Percentiles rank a stretch among this genome's conserved stretches.
phyloP scores from a whole-genome alignment of 2,888 invertebrate species.

The Acleris emargana region DNA sequence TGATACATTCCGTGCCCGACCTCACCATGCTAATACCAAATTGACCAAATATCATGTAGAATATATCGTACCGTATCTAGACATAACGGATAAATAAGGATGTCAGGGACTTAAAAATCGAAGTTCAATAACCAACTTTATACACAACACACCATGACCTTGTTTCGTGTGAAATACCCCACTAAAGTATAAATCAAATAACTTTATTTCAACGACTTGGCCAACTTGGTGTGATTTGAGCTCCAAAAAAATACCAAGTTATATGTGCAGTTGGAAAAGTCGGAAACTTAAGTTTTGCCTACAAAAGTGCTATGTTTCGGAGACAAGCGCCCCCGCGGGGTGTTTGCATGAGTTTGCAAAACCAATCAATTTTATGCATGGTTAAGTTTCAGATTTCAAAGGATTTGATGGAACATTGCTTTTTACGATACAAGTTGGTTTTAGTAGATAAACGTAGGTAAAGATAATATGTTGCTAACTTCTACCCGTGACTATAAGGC shows the following conservation, averaged over 20 bases:
- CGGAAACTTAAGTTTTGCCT: background rate
- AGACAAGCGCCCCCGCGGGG: slow-evolving; percentile 1
- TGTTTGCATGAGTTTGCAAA: slow-evolving; percentile 8
- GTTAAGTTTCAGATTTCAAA: slow-evolving; percentile 19
- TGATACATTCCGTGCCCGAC: too few species aligned
- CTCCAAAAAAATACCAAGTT: slow-evolving; percentile 12
- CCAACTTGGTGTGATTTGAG: slow-evolving; percentile 2
- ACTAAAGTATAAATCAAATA: background rate
- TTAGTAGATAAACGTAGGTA: background rate
- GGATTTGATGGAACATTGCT: slow-evolving; percentile 25
- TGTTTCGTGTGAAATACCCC: too few species aligned
- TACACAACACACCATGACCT: too few species aligned
- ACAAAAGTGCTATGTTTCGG: background rate
- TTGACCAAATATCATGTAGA: too few species aligned
- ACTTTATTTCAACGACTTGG: slow-evolving; percentile 9
- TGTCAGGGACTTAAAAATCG: too few species aligned
- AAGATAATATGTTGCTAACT: background rate
- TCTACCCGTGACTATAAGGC: too few species aligned
- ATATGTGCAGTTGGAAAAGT: background rate
- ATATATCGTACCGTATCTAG: too few species aligned
- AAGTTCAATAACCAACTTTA: too few species aligned
- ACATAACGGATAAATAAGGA: too few species aligned
- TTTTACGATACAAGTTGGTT: slow-evolving; percentile 17
- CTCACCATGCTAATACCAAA: too few species aligned
- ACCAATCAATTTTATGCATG: slow-evolving; percentile 12